Base-by-base conservation (phyloP, 37 sponge, comb jelly and placozoan genomes). In the Bolinopsis microptera region DNA sequence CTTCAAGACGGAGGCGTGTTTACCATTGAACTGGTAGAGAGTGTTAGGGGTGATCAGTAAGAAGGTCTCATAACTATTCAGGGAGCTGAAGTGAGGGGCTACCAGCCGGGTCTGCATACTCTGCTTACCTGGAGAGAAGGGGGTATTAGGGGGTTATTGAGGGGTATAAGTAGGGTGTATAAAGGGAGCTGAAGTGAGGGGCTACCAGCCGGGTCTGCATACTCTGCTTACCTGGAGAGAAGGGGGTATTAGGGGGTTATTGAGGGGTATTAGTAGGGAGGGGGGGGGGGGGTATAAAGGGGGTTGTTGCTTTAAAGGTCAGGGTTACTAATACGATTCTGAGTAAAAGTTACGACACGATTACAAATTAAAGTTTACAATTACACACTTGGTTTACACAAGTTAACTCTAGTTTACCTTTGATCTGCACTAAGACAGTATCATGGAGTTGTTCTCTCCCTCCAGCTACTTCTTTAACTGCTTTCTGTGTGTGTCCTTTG, bases 131-230 rank as follows among this genome's bases (percentile, higher is more conserved):
- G 90, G 41, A 35, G 8, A 30, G 23, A 35, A 72, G 13, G 8
- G 68, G 68, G 68, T 9, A 21, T 61, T 21, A 61, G n/a, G 26
- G 75, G 8, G 75, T 26, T 26, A 16, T 72, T 23, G 75, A 28
- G 16, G 16, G 75, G 27, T 25, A 72, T 28, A 8, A 72, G 28
- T 25, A 23, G n/a, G n/a, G 75, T 72, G 5, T 72, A 28, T 5
- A 72, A 26, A 86, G 90, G 27, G 90, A 86, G 90, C 38, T 33
- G 90, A 86, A 86, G 27, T 86, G 40, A 27, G 90, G 40, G 40
- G 90, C 90, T 25, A 86, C 90, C 48, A 86, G 61, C n/a, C 90
- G 41, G 25, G 90, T 86, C 61, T 86, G 90, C 61, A 86, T 86
- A 0, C 38, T 36, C 90, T 33, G 61, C 30, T 86, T 86, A 0